These are phyloP conservation scores for Pachyrhynchus sulphureomaculatus DNA, from an alignment of 1,140 invertebrate genomes.

Conservation along the genomic window DNA sequence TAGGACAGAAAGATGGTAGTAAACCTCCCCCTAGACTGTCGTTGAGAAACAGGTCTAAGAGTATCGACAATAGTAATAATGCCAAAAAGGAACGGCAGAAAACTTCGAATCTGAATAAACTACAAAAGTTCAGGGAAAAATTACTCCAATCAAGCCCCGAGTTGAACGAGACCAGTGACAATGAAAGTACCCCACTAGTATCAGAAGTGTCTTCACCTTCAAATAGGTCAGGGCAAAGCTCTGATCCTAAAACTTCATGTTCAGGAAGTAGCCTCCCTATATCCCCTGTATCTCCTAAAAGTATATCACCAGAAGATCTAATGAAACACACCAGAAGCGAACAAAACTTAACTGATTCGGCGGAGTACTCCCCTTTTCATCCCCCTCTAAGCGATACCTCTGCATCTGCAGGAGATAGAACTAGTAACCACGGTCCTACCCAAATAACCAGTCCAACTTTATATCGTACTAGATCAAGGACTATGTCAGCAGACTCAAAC, in stretches of 20 bases:
- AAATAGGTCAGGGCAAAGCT: slow-evolving; percentile 37
- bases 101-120: slow-evolving; percentile 47
- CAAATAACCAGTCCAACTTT: not conserved
- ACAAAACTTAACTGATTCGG: slow-evolving; percentile 33
- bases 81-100: slow-evolving; percentile 15
- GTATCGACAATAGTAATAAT: slow-evolving; percentile 42
- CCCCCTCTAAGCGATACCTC: not conserved
- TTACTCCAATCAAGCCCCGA: slow-evolving; percentile 49
- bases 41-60: slow-evolving; percentile 43
- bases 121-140: slow-evolving; percentile 52
- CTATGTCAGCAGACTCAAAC: slow-evolving; percentile 38
- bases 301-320: slow-evolving; percentile 37
- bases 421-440: not conserved
- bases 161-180: slow-evolving; percentile 48
- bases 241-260: slow-evolving; percentile 39
- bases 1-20: slow-evolving; percentile 33
- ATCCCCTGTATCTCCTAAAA: slow-evolving; percentile 41
- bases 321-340: slow-evolving; percentile 31
- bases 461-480: slow-evolving; percentile 30
- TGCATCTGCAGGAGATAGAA: not conserved
- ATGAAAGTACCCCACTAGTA: slow-evolving; percentile 52
- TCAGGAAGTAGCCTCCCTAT: slow-evolving; percentile 43
- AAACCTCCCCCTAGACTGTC: slow-evolving; percentile 23
- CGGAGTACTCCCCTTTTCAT: slow-evolving; percentile 9
- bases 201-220: slow-evolving; percentile 49